phyloP scores from a whole-genome alignment of 1,140 invertebrate species.

The Lordiphosa mommai region DNA sequence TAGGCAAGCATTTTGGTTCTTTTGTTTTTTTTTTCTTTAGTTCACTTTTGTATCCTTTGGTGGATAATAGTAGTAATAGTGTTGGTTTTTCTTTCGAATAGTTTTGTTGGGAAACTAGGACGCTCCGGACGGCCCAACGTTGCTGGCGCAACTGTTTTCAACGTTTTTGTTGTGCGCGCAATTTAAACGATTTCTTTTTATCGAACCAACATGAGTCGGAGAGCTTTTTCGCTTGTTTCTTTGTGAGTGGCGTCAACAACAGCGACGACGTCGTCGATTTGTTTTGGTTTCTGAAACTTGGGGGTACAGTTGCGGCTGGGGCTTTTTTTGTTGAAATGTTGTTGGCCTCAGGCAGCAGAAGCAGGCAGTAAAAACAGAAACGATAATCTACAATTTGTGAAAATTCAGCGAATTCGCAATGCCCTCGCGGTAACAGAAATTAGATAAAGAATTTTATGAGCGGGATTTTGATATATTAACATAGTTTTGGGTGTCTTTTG shows the following conservation, averaged over 20 bases:
- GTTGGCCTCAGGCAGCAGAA: conserved; percentile 56
- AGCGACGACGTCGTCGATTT: conserved; percentile 51
- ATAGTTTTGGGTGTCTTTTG: too few relatives aligned
- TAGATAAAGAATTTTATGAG: background rate
- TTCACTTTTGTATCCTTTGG: conserved; percentile 21
- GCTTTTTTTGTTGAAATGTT: conserved; percentile 63
- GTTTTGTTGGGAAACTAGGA: conserved; percentile 25
- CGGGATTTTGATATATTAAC: too few relatives aligned
- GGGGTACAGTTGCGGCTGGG: conserved; percentile 68
- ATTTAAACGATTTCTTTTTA: conserved; percentile 77
- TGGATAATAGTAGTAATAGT: background rate
- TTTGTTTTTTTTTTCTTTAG: conserved; percentile 8
- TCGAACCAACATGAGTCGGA: conserved; percentile 44
- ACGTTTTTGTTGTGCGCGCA: conserved; percentile 70
- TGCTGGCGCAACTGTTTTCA: conserved; percentile 66
- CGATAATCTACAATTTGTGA: conserved; percentile 24
- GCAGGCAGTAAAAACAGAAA: conserved; percentile 29
- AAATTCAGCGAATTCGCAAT: conserved; percentile 48
- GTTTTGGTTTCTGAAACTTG: conserved; percentile 62
- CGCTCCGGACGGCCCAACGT: conserved; percentile 56
- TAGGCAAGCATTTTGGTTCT: conserved; percentile 55
- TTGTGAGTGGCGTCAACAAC: conserved; percentile 38
- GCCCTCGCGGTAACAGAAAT: conserved; percentile 20
- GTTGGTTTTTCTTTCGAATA: background rate
- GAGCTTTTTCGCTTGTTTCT: conserved; percentile 57